Conservation (phyloP, 2,888 invertebrate species). For the Diplolepis rosae region DNA sequence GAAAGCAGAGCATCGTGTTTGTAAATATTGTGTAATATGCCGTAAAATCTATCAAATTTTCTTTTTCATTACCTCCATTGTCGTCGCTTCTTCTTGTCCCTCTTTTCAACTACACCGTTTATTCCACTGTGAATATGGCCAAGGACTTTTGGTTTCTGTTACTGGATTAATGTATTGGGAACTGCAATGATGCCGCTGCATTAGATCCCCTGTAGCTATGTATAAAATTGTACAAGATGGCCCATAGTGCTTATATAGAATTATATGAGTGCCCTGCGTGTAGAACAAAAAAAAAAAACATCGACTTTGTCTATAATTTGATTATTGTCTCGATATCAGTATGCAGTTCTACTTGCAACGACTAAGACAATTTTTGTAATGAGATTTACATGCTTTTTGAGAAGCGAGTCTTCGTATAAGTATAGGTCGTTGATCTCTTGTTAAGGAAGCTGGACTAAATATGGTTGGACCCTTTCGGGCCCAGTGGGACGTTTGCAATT, state of each 20-base stretch:
- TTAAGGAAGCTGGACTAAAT: not conserved
- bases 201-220: constrained; percentile 51
- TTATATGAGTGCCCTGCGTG: constrained; percentile 23
- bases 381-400: not conserved
- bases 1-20: constrained; percentile 58
- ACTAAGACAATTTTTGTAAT: constrained; percentile 13
- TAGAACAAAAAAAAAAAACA: not conserved
- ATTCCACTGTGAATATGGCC: constrained; percentile 27
- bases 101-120: constrained; percentile 10
- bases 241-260: constrained; percentile 55
- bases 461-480: not conserved
- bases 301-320: constrained; percentile 3
- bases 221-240: constrained; percentile 58
- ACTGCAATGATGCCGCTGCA: constrained; percentile 4
- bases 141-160: constrained; percentile 15
- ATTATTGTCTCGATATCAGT: not conserved
- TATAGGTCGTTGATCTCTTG: not conserved
- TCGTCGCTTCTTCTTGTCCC: constrained; percentile 7
- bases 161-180: constrained; percentile 17
- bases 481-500: not conserved
- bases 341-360: constrained; percentile 5
- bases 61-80: constrained; percentile 28
- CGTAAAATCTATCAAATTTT: constrained; percentile 53
- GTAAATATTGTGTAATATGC: constrained; percentile 71
- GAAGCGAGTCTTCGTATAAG: not conserved